Evolutionary conservation across 2,888 invertebrate species (phyloP).

Genomic region (Penaeus monodon): DNA sequence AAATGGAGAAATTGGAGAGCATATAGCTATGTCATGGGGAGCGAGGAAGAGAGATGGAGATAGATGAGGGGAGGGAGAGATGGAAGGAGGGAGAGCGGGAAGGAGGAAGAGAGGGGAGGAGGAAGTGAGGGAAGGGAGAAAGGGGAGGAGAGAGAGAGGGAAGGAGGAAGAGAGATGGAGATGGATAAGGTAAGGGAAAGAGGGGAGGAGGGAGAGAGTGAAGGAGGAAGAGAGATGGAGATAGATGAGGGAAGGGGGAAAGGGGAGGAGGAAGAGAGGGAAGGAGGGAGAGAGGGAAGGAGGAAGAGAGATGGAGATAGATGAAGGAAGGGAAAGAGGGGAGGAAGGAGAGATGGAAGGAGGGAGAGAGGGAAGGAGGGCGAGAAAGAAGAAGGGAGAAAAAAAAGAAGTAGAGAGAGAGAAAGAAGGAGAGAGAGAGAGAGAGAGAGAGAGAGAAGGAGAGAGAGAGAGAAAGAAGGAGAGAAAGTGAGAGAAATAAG

Average conservation of each 20-base stretch:
- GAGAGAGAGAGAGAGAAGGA: too few relatives aligned
- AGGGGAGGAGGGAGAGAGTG: background rate
- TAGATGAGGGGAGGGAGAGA: background rate
- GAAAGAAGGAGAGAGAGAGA: too few relatives aligned
- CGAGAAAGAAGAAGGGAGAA: too few relatives aligned
- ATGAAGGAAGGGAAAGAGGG: too few relatives aligned
- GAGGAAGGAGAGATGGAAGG: too few relatives aligned
- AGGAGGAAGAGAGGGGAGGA: background rate
- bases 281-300: too few relatives aligned
- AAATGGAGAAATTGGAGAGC: background rate
- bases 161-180: background rate
- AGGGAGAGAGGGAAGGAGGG: too few relatives aligned
- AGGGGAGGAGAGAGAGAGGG: background rate
- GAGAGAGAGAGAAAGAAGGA: too few relatives aligned
- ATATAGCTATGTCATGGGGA: background rate
- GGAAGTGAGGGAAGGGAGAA: background rate
- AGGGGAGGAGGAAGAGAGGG: too few relatives aligned
- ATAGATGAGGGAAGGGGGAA: background rate
- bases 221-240: background rate
- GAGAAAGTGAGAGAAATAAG: too few relatives aligned
- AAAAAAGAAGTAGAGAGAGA: too few relatives aligned
- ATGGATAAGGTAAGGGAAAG: background rate
- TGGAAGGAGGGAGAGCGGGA: background rate
- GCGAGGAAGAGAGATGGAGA: constrained; percentile 17
- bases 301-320: too few relatives aligned